Evolutionary conservation across 2,888 invertebrate genomes (phyloP), one percentile per base, ranked within the genome.

Genomic region (Archaeoteleia sp.): DNA sequence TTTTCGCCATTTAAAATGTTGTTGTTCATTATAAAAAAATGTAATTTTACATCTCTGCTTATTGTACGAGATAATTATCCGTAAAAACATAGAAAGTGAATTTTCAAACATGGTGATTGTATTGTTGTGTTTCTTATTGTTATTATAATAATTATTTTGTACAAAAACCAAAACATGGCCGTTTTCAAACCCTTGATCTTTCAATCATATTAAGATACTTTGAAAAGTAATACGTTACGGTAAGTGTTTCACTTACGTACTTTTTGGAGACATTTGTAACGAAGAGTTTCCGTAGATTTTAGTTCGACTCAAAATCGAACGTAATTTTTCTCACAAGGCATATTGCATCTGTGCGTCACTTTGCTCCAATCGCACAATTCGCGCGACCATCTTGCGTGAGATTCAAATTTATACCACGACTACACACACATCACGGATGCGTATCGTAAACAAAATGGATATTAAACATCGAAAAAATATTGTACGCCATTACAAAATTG

Each of bases 261-360:
- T 46, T 46, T 46, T 46, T 29, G n/a, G 20, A 46, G 9, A 34
- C 14, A 46, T 46, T 62, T 54, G 62, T 66, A 54, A 27, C 35
- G 35, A 58, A 54, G 15, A 32, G 40, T 39, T 49, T 60, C 48
- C 54, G 46, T 53, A 51, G 17, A 57, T 29, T 30, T 25, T 43
- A 46, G 53, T 51, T 62, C 62, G 70, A 60, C 67, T 70, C 39
- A 42, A 63, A 67, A 67, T 67, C 58, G 58, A 51, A 17, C 60
- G 55, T 27, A 39, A 32, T 58, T 65, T 69, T 60, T 60, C 60
- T 35, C 32, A 42, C 53, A 46, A 2, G 2, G n/a, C n/a, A n/a
- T n/a, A n/a, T n/a, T n/a, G n/a, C n/a, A n/a, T n/a, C n/a, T 10
- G 10, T 14, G 35, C 13, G 14, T 14, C 14, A 13, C 1, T 35